Evolutionary conservation across 2,797 vertebrate genomes (phyloP), one percentile per base, ranked within the genome.

Genomic region (Protonibea diacanthus): DNA sequence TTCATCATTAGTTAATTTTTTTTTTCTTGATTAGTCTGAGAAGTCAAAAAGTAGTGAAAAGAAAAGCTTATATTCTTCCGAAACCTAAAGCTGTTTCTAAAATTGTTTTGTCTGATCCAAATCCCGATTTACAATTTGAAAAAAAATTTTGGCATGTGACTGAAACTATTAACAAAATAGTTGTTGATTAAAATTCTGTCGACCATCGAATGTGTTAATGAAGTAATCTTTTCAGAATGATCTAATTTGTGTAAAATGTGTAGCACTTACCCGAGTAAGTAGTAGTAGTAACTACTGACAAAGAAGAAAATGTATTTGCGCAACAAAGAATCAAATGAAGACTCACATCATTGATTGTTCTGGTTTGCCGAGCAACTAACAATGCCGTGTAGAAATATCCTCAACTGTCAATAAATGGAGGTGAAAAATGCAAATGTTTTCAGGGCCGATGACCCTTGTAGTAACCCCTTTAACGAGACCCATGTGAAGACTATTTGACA

Each of bases 401-500:
- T 44, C 13, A 17, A 27, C 6, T 44, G 15, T 1, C 2, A 12
- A 27, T 3, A 6, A 70, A 52, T 21, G 7, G 3, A 77, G 44
- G 17, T 33, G 1, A 48, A 51, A 71, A 65, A 47, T 10, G 18
- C 21, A 15, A 8, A 12, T 15, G 1, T 75, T 71, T 40, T 12
- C 5, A 44, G 25, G 7, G 18, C 11, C 51, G 42, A 53, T 68
- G 6, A 67, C 29, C 52, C 12, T 52, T 40, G 74, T 25, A 53
- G 21, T 21, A 20, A 17, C 23, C 4, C 13, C 58, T 23, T 48
- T 0, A 40, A 74, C 11, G 18, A 33, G 64, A 17, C 38, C 8
- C 25, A 56, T 45, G 57, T 38, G 18, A 60, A 78, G 33, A 67
- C 70, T 23, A 81, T 84, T 86, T 81, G 61, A 89, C 79, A 77